Evolutionary conservation across 1,140 invertebrate species (phyloP), one percentile per base, ranked within the genome.

Genomic region (Listronotus oregonensis): DNA sequence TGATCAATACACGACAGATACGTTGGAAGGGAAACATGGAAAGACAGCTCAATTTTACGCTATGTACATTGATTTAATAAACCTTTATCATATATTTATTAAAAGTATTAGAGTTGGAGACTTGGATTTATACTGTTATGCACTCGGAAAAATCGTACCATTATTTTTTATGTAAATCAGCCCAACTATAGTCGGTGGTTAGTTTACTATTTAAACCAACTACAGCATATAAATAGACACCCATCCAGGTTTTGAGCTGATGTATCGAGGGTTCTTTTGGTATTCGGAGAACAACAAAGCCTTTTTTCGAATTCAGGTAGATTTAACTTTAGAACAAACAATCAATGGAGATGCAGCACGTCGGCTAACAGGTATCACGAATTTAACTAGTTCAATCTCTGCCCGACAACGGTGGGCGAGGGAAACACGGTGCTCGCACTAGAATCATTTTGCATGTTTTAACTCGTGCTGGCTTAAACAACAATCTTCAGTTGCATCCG

Each of bases 351-450:
- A 74, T 59, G 74, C 71, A 40, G 69, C 32, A 50, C 71, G 69
- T 68, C 52, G 43, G 18, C 66, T 78, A 32, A 70, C 74, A 59
- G 73, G 70, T 61, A 61, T 69, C 47, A 65, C 39, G 39, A 60
- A 71, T 55, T 61, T 69, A 15, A 67, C 68, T 8, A 64, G 76
- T 18, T 76, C 71, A 18, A 78, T 78, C 39, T 60, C 70, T 54
- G 72, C 73, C 47, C 40, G 76, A 54, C 64, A 76, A 63, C 21
- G 74, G 37, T 77, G 72, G 74, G 68, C 71, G 17, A 39, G 68
- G 32, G 0, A 78, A 71, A 52, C 72, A 76, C 55, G 65, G 54
- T 46, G 67, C 75, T 17, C 61, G 73, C 43, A 68, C 75, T n/a
- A 74, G 65, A 59, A 73, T 76, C 46, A 37, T 52, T 1, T 21